Base-by-base conservation (phyloP, 1,140 invertebrate species). In the Luehdorfia chinensis region DNA sequence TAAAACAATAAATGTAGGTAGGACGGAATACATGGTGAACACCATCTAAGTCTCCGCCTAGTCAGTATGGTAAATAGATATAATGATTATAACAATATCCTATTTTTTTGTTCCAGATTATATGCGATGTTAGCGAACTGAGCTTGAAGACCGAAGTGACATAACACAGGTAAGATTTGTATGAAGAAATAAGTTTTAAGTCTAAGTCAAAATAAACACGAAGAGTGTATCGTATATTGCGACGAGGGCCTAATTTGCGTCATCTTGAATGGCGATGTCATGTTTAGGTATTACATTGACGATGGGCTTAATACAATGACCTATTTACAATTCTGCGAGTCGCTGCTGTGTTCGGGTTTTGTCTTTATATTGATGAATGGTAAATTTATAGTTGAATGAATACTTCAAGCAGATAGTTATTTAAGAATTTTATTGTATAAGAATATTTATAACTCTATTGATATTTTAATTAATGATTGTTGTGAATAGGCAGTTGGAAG, bases 101-200 rank as follows among this genome's bases (percentile, higher is more conserved):
- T n/a, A n/a, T 37, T 33, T 34, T 7, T 34, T 62, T 58, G 37
- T 62, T 62, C 27, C 34, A 30, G 27, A 30, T 30, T 30, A 8
- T 2, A 30, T 1, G 27, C 27, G 27, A 11, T 30, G 27, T 30
- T 9, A 30, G 1, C 7, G 18, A 6, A 11, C 1, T 37, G 34
- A 37, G n/a, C 2, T 13, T 21, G 12, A 21, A 6, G 15, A 37
- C 9, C 18, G 18, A 7, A 19, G 34, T 21, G 34, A 37, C 16
- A 11, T 37, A 37, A 37, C 1, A 37, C 11, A 37, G 34, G 34
- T 36, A 36, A 15, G 8, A 16, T 15, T 8, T 2, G 7, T 13
- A 30, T 16, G 2, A n/a, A 15, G 1, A 11, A 7, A 12, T 12
- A 12, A 2, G 21, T 7, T 5, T 12, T 7, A 30, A 12, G 6